These are phyloP conservation scores for Prorops nasuta DNA, from an alignment of 1,140 invertebrate species.

Conservation along the genomic window DNA sequence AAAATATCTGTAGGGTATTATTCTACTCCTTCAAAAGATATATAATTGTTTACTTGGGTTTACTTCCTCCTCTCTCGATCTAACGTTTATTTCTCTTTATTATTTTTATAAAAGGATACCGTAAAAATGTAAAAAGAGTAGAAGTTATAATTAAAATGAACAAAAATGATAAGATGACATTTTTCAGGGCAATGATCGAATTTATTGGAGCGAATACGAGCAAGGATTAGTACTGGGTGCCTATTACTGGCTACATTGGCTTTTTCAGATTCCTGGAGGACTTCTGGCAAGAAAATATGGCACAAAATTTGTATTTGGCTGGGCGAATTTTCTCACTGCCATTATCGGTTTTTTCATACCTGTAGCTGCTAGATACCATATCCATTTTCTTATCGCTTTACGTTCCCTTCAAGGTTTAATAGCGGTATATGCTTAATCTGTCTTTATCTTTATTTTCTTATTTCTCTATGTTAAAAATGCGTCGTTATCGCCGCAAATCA, in stretches of 20 bases:
- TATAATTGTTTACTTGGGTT: no score
- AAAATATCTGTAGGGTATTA: no score
- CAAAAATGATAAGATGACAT: not conserved
- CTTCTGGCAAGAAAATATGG: slow-evolving; percentile 69
- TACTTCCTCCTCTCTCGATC: no score
- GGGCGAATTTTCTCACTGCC: slow-evolving; percentile 67
- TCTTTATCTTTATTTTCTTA: no score
- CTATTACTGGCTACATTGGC: slow-evolving; percentile 75
- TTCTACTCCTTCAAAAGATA: no score
- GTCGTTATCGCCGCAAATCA: no score
- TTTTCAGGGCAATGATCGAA: slow-evolving; percentile 46
- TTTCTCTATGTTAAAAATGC: no score
- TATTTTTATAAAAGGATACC: no score
- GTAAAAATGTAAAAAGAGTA: no score
- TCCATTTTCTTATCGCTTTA: slow-evolving; percentile 62
- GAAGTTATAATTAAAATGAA: no score
- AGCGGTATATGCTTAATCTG: slow-evolving; percentile 64
- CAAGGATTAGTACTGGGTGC: slow-evolving; percentile 70
- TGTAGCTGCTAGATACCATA: slow-evolving; percentile 61
- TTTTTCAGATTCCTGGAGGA: slow-evolving; percentile 73
- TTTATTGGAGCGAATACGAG: slow-evolving; percentile 67
- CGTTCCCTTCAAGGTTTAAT: slow-evolving; percentile 72
- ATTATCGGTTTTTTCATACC: slow-evolving; percentile 73
- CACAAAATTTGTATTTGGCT: slow-evolving; percentile 70
- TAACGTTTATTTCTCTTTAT: no score